Evolutionary conservation across 1,140 invertebrate genomes (phyloP).

Genomic region (Heliconius himera): DNA sequence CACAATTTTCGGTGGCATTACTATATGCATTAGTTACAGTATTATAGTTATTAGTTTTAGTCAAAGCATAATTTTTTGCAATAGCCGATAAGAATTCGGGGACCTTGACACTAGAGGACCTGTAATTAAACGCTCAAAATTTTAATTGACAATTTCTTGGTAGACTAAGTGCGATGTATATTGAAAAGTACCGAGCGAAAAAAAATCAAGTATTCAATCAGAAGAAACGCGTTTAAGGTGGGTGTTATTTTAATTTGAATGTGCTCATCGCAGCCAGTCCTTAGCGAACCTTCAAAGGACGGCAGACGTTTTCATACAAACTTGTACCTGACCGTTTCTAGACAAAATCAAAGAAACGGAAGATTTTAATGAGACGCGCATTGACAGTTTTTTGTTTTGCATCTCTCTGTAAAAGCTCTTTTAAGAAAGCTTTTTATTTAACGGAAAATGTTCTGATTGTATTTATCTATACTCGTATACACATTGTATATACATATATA

Average conservation of each 20-base stretch:
- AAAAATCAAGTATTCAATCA: constrained; percentile 16
- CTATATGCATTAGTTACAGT: constrained; percentile 35
- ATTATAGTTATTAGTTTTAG: constrained; percentile 29
- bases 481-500: neutral
- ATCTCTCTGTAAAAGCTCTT: constrained; percentile 46
- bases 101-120: constrained; percentile 36
- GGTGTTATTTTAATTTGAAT: constrained; percentile 52
- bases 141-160: constrained; percentile 16
- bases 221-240: constrained; percentile 32
- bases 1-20: constrained; percentile 21
- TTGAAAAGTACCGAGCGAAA: constrained; percentile 5
- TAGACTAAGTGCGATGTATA: neutral
- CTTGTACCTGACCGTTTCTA: constrained; percentile 69
- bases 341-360: constrained; percentile 78
- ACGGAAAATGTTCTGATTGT: constrained; percentile 30
- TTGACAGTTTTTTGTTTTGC: constrained; percentile 73
- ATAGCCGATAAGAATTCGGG: constrained; percentile 26
- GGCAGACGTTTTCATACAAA: constrained; percentile 61
- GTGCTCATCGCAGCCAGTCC: constrained; percentile 49
- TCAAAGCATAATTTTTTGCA: constrained; percentile 47
- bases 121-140: constrained; percentile 38
- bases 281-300: constrained; percentile 67
- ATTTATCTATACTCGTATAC: constrained; percentile 26
- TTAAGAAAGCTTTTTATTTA: constrained; percentile 35
- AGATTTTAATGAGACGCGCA: constrained; percentile 78